Conservation (phyloP, 2,888 invertebrate species). For the Drosophila atripex region DNA sequence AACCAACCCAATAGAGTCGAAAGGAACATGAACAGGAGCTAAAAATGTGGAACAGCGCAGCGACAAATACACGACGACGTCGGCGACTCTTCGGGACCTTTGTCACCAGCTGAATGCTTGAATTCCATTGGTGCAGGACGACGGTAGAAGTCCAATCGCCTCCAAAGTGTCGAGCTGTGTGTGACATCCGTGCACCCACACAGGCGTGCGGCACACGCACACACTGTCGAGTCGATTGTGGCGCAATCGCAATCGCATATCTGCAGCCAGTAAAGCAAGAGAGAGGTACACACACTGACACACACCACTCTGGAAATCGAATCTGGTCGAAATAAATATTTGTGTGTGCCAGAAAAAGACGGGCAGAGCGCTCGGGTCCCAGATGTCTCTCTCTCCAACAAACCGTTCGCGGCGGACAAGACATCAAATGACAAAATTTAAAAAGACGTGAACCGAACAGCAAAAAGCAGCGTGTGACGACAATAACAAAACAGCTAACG, state of each 20-base stretch:
- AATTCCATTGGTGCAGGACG: slow-evolving; percentile 77
- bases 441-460: slow-evolving; percentile 59
- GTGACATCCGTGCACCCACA: slow-evolving; percentile 52
- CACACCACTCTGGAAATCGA: slow-evolving; percentile 24
- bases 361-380: slow-evolving; percentile 61
- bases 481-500: slow-evolving; percentile 31
- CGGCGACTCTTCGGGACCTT: slow-evolving; percentile 56
- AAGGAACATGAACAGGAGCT: slow-evolving; percentile 10
- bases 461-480: slow-evolving; percentile 57
- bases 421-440: slow-evolving; percentile 78
- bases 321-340: slow-evolving; percentile 51
- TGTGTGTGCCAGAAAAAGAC: slow-evolving; percentile 67
- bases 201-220: slow-evolving; percentile 27
- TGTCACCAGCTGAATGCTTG: slow-evolving; percentile 74
- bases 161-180: slow-evolving; percentile 77
- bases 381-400: slow-evolving; percentile 24
- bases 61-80: slow-evolving; percentile 9
- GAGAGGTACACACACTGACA: slow-evolving; percentile 23
- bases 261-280: slow-evolving; percentile 28
- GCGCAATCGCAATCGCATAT: slow-evolving; percentile 57
- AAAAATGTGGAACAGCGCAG: slow-evolving; percentile 18
- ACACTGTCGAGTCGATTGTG: slow-evolving; percentile 41
- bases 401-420: slow-evolving; percentile 54
- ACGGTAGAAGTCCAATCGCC: slow-evolving; percentile 78
- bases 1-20: slow-evolving; percentile 5